phyloP scores from a whole-genome alignment of 2,113 vertebrate species.

The Carassius gibelio region DNA sequence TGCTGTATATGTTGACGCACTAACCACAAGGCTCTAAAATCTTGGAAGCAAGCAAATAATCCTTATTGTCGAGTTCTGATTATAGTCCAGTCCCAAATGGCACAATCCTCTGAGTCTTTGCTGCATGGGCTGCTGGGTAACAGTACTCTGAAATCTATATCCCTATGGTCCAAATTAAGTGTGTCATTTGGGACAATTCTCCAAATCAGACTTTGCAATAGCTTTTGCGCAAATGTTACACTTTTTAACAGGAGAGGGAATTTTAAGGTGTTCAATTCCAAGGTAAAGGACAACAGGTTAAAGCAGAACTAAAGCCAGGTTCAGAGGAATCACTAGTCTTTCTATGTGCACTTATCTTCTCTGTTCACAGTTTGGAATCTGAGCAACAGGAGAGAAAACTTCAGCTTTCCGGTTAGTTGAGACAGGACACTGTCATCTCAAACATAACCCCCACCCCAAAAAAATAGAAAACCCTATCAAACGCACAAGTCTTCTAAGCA shows the following conservation, averaged over 20 bases:
- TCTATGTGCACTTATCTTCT: slow-evolving; percentile 64
- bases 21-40: background rate
- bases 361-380: slow-evolving; percentile 62
- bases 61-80: background rate
- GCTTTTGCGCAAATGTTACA: background rate
- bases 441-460: background rate
- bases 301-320: slow-evolving; percentile 1
- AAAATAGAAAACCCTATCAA: no score
- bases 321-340: slow-evolving; percentile 6
- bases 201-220: background rate
- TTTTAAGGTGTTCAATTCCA: background rate
- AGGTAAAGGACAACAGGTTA: background rate
- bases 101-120: background rate
- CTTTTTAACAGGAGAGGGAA: background rate
- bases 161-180: slow-evolving; percentile 1
- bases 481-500: background rate
- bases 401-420: slow-evolving; percentile 4
- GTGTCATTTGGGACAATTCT: background rate
- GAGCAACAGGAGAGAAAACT: slow-evolving; percentile 53
- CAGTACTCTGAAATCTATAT: background rate
- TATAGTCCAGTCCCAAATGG: background rate
- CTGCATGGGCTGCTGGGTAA: background rate
- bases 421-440: background rate
- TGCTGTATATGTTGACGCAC: no score
- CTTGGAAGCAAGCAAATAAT: background rate